Percentiles rank a stretch among this genome's conserved stretches.
phyloP scores from a whole-genome alignment of 2,888 invertebrate species.

The Lasioglossum pauxillum region DNA sequence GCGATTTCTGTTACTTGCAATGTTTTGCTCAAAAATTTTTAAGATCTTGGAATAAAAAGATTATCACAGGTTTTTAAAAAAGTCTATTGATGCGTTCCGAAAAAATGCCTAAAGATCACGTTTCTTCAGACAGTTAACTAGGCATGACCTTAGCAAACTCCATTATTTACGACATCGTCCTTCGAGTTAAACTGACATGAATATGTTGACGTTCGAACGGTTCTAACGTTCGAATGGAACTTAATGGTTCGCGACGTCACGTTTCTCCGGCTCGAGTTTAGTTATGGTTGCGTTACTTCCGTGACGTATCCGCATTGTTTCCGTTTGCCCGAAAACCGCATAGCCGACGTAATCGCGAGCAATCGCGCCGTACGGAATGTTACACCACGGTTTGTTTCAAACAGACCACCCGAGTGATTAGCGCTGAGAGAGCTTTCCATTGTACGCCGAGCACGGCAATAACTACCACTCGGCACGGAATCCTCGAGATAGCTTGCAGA shows the following conservation, averaged over 20 bases:
- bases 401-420: conserved; percentile 78
- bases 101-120: not conserved
- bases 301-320: conserved; percentile 39
- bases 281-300: conserved; percentile 47
- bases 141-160: too few species aligned
- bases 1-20: too few species aligned
- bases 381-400: conserved; percentile 71
- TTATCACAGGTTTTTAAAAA: too few species aligned
- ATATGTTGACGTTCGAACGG: not conserved
- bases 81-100: too few species aligned
- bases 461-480: conserved; percentile 79
- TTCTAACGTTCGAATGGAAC: not conserved
- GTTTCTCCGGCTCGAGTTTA: not conserved
- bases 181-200: not conserved
- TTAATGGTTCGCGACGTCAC: conserved; percentile 15
- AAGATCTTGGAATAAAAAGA: too few species aligned
- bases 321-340: conserved; percentile 47
- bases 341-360: conserved; percentile 47
- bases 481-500: conserved; percentile 75
- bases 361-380: conserved; percentile 67
- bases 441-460: conserved; percentile 60
- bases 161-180: not conserved
- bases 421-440: conserved; percentile 70
- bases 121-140: not conserved
- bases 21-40: too few species aligned